Base-by-base conservation (phyloP, 2,888 invertebrate species). In the Monopis laevigella region DNA sequence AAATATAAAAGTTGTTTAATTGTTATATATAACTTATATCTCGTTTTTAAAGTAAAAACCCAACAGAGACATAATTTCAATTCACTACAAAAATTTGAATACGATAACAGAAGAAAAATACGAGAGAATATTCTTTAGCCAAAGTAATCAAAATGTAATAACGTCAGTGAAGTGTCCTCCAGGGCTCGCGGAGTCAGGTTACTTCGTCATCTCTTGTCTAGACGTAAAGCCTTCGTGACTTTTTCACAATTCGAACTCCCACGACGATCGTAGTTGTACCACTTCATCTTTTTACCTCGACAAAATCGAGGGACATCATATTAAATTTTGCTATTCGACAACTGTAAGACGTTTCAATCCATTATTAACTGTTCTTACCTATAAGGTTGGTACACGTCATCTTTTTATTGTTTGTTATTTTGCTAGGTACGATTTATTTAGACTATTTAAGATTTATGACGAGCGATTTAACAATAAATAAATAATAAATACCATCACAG, bases 221-320 rank as follows among this genome's bases (percentile, higher is more conserved):
- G 77, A 77, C 77, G 71, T 67, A 66, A 34, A 38, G 55, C 60
- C 62, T 62, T 62, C 72, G 74, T 71, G 75, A 72, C 77, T 77
- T 73, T 69, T 69, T 62, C 66, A 58, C 67, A 59, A 66, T 70
- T 65, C 65, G 56, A 62, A 57, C 62, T 69, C 65, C 70, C 64
- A 66, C 65, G 68, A 67, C 68, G 70, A 74, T 71, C 57, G 58
- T 58, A 59, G 56, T 46, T 28, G 47, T 53, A 54, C 49, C 52
- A 54, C 54, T 55, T 32, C 17, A n/a, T 21, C 52, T 51, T 53
- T 56, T 53, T 58, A 59, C 59, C 62, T 62, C 49, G 46, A 56
- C 36, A 58, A 58, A 62, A 62, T n/a, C 58, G 59, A 52, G 55
- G 62, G 61, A 65, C 59, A 66, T 65, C 58, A 71, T 73, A 73